Conservation (phyloP, 2,888 invertebrate genomes). For the Drosophila fungiperda region DNA sequence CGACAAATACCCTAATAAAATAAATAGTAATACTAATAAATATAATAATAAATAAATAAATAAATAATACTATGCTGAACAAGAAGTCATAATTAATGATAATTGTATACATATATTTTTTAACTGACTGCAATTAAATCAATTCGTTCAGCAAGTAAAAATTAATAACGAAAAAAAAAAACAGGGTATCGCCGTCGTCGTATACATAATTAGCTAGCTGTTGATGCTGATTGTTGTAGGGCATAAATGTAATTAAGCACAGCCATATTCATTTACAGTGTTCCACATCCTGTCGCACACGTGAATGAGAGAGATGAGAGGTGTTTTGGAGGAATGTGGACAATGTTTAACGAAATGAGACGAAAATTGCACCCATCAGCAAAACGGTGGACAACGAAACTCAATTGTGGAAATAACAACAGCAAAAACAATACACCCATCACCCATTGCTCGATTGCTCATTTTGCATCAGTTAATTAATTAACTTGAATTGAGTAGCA, state of each 20-base stretch:
- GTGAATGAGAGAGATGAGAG: not conserved
- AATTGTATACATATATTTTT: not conserved
- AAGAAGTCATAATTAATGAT: not conserved
- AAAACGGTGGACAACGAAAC: slow-evolving; percentile 42
- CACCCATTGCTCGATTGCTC: slow-evolving; percentile 35
- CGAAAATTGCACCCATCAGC: slow-evolving; percentile 60
- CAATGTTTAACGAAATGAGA: not conserved
- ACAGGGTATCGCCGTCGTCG: not conserved
- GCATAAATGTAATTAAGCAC: not conserved
- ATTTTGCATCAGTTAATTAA: slow-evolving; percentile 35
- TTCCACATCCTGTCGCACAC: not conserved
- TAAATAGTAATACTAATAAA: no score
- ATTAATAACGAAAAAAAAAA: not conserved
- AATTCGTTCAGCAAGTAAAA: not conserved
- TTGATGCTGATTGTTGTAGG: slow-evolving; percentile 13
- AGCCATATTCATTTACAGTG: not conserved
- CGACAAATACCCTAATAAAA: slow-evolving; percentile 1
- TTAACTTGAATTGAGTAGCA: slow-evolving; percentile 13
- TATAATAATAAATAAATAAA: not conserved
- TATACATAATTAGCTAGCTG: not conserved
- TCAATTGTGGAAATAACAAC: slow-evolving; percentile 21
- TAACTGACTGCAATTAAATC: not conserved
- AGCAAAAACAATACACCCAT: slow-evolving; percentile 5
- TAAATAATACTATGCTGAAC: no score
- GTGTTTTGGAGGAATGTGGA: not conserved